A percentile compares a stretch with the other conserved stretches of the same genome.
These are phyloP conservation scores for Cryptoblepharus egeriae DNA, from an alignment of 2,797 vertebrate genomes.

Conservation along the genomic window DNA sequence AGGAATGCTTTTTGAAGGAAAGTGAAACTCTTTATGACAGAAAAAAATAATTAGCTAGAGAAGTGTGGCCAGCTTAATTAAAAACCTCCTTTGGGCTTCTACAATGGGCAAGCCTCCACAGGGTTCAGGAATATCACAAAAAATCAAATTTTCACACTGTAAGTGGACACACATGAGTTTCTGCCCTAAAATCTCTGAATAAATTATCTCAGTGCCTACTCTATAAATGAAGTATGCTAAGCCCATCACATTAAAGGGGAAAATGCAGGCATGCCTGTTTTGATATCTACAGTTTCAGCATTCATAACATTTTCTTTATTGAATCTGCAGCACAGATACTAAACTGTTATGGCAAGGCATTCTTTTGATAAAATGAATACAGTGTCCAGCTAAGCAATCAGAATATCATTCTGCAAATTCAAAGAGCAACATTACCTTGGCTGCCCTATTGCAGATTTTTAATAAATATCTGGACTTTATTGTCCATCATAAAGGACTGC, in stretches of 20 bases:
- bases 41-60: slow-evolving; percentile 50
- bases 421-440: slow-evolving; percentile 34
- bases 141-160: slow-evolving; percentile 48
- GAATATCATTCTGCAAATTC: slow-evolving; percentile 28
- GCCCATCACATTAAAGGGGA: slow-evolving; percentile 6
- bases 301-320: slow-evolving; percentile 50
- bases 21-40: slow-evolving; percentile 26
- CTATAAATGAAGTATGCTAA: slow-evolving; percentile 32
- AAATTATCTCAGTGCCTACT: slow-evolving; percentile 38
- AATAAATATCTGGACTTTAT: slow-evolving; percentile 42
- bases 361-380: slow-evolving; percentile 56
- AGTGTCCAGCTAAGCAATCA: slow-evolving; percentile 35
- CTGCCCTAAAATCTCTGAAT: background rate
- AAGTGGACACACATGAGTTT: slow-evolving; percentile 1
- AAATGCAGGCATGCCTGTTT: slow-evolving; percentile 40
- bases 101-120: slow-evolving; percentile 14
- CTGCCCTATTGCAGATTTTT: slow-evolving; percentile 40
- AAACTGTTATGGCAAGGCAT: slow-evolving; percentile 53
- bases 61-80: slow-evolving; percentile 31
- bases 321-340: slow-evolving; percentile 43
- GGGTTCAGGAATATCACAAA: background rate
- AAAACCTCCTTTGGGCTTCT: slow-evolving; percentile 38
- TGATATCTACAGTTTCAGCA: slow-evolving; percentile 41
- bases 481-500: slow-evolving; percentile 27
- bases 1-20: no score